These are phyloP conservation scores for Dromaius novaehollandiae DNA, from an alignment of 2,113 vertebrate species.

Conservation along the genomic window DNA sequence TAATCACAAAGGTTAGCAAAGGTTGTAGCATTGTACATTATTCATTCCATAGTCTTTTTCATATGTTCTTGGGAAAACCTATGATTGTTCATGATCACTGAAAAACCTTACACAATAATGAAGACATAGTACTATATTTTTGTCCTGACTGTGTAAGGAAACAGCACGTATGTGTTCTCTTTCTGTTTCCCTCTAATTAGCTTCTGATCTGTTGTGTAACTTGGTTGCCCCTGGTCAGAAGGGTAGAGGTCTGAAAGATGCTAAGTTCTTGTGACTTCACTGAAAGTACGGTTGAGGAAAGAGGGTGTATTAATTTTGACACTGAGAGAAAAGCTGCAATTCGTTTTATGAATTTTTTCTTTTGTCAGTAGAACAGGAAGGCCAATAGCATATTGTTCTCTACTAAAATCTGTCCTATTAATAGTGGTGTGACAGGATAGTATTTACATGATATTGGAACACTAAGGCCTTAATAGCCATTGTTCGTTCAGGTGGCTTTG, in stretches of 20 bases:
- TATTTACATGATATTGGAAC: neutral
- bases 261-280: neutral
- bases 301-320: neutral
- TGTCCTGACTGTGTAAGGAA: neutral
- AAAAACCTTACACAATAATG: neutral
- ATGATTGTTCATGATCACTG: fast-evolving
- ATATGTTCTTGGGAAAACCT: neutral
- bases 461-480: neutral
- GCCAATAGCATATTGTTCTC: neutral
- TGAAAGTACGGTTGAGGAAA: neutral
- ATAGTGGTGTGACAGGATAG: neutral
- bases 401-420: neutral
- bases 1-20: neutral
- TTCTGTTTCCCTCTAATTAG: neutral
- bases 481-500: neutral
- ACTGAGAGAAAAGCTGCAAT: neutral
- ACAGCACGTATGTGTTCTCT: neutral
- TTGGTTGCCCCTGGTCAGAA: neutral
- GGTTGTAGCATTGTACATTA: neutral
- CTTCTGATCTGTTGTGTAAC: neutral
- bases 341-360: neutral
- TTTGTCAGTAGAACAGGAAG: neutral
- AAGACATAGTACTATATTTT: neutral
- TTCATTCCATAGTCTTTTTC: neutral
- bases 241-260: neutral